Conservation (phyloP, 2,113 vertebrate species). For the Perognathus longimembris region DNA sequence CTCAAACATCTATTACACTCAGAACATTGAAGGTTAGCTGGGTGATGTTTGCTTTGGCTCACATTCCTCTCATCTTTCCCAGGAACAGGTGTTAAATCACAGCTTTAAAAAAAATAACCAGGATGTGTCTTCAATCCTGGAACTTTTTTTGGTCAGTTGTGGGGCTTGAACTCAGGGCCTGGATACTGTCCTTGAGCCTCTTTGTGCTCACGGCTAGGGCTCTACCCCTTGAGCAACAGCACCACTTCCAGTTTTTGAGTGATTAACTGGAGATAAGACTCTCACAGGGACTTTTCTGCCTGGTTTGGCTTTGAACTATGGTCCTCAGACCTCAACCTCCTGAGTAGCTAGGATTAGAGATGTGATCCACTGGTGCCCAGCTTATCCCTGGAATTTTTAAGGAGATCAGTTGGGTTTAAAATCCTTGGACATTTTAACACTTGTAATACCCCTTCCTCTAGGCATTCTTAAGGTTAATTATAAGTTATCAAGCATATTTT, state of each 20-base stretch:
- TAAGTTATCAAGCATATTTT: constrained; percentile 12
- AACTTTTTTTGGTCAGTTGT: no score
- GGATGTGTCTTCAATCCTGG: not conserved
- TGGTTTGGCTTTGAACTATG: no score
- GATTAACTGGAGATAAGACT: no score
- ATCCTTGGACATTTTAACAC: constrained; percentile 20
- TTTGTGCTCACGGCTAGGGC: no score
- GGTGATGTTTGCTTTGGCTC: not conserved
- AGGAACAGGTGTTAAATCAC: not conserved
- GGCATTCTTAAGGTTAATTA: not conserved
- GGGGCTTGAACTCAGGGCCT: no score
- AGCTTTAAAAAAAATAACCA: not conserved
- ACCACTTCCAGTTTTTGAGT: no score
- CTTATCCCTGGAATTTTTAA: not conserved
- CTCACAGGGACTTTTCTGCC: no score
- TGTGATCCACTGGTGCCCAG: no score
- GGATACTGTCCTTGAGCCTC: no score
- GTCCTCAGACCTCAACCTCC: no score
- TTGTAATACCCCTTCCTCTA: not conserved
- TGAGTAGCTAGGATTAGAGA: no score
- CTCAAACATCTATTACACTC: not conserved
- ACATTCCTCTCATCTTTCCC: not conserved
- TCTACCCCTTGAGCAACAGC: no score
- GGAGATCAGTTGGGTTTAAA: not conserved
- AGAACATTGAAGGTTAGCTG: not conserved